Base-by-base conservation (phyloP, 2,113 vertebrate genomes). In the Pedetes capensis region DNA sequence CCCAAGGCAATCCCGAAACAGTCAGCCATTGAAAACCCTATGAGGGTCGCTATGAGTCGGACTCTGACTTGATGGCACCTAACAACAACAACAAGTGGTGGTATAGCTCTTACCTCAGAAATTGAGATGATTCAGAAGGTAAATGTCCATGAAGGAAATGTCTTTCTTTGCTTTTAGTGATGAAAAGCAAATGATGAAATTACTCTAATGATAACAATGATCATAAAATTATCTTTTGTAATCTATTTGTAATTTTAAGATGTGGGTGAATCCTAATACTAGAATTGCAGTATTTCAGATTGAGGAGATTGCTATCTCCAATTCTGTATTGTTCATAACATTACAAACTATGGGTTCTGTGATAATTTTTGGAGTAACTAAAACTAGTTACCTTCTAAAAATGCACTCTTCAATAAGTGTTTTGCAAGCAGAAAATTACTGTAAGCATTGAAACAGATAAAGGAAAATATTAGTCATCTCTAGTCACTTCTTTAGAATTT, bases 341-440 rank as follows among this genome's bases (percentile, higher is more conserved):
- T 85, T 66, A 61, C 72, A 96, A 96, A 42, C 32, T 95, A 9
- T 0, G 1, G 63, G 42, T 90, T 6, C 5, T 63, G 6, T 66
- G 27, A 66, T 10, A 49, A 49, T 11, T 87, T 78, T 91, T 82
- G 25, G 16, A 84, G 3, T 44, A 72, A 87, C 47, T 76, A 72
- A 81, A 81, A 8, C 29, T 80, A 61, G 32, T 29, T 0, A 44
- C 14, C 81, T 74, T 74, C 71, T 87, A 64, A 93, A 90, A 94
- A 4, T 57, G 5, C 14, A 63, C 72, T 51, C 47, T 57, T 82
- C 49, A 42, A 17, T 3, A 76, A 53, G 8, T 79, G 27, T 83
- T 96, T 96, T 59, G 5, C 14, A 90, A 74, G 39, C 17, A 90
- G 37, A 94, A 75, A 85, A 61, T 87, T 92, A 89, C 37, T 82